Evolutionary conservation across 2,797 vertebrate species (phyloP).

Genomic region (Gymnothorax reevesii): DNA sequence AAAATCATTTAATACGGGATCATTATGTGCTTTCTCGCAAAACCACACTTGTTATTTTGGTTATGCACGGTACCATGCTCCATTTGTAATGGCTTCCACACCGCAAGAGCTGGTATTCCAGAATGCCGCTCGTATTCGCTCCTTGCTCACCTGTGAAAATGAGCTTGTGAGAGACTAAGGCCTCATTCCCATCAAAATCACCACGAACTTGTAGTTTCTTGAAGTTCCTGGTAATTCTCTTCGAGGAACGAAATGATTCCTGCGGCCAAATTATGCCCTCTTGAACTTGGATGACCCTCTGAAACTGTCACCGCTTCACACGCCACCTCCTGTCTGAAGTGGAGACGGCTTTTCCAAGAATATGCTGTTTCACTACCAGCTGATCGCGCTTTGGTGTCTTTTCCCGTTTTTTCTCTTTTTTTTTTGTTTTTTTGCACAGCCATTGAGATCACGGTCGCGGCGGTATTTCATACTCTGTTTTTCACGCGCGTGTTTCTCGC

Average conservation of each 20-base stretch:
- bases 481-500: conserved; percentile 56
- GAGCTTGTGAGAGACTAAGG: not conserved
- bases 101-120: conserved; percentile 41
- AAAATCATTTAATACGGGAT: conserved; percentile 67
- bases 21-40: conserved; percentile 66
- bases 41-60: conserved; percentile 71
- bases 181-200: no score
- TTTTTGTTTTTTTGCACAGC: conserved; percentile 45
- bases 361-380: conserved; percentile 58
- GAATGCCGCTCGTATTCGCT: conserved; percentile 18
- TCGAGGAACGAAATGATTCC: no score
- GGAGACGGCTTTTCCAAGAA: conserved; percentile 64
- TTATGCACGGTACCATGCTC: conserved; percentile 60
- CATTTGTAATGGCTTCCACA: conserved; percentile 46
- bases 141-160: conserved; percentile 35
- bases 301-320: conserved; percentile 41
- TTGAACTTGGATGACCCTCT: conserved; percentile 46
- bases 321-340: conserved; percentile 56
- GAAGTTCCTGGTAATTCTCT: no score
- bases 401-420: conserved; percentile 43
- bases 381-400: conserved; percentile 58
- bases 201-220: no score
- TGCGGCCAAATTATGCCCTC: no score
- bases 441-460: conserved; percentile 47
- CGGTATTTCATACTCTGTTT: conserved; percentile 63